These are phyloP conservation scores for Hystrix cristata DNA, from an alignment of 2,113 vertebrate species.

Conservation along the genomic window DNA sequence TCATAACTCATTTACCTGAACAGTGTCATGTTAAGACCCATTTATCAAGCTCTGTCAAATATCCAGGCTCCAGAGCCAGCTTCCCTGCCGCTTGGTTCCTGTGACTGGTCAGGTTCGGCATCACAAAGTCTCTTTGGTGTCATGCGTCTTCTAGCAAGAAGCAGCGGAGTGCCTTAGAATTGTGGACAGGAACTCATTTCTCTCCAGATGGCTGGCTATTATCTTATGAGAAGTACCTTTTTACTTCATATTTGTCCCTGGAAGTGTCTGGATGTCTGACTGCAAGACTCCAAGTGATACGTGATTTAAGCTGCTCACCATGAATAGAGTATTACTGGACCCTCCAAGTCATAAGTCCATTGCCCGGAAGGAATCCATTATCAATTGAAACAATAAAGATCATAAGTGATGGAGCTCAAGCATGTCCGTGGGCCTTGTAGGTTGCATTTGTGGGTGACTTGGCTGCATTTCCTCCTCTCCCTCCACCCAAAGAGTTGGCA, in stretches of 20 bases:
- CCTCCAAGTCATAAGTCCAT: neutral
- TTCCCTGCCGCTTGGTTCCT: neutral
- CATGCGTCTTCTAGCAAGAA: neutral
- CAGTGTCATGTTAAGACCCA: neutral
- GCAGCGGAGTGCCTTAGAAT: neutral
- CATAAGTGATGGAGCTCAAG: neutral
- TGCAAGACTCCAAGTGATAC: neutral
- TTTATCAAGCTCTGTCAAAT: neutral
- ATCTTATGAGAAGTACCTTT: neutral
- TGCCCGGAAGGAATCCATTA: neutral
- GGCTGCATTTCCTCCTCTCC: neutral
- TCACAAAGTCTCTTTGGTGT: neutral
- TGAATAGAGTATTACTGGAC: neutral
- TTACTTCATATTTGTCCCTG: neutral
- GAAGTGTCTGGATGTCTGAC: neutral
- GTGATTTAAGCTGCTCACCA: neutral
- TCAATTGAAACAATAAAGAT: slow-evolving; percentile 1
- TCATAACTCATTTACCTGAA: neutral
- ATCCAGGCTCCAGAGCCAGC: neutral
- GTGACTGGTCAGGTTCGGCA: neutral
- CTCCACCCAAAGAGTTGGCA: neutral
- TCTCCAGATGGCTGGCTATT: neutral
- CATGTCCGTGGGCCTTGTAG: neutral
- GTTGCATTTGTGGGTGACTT: neutral
- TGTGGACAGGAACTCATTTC: neutral